Evolutionary conservation across 2,797 vertebrate species (phyloP).

Genomic region (Enteromius unitaeniatus): DNA sequence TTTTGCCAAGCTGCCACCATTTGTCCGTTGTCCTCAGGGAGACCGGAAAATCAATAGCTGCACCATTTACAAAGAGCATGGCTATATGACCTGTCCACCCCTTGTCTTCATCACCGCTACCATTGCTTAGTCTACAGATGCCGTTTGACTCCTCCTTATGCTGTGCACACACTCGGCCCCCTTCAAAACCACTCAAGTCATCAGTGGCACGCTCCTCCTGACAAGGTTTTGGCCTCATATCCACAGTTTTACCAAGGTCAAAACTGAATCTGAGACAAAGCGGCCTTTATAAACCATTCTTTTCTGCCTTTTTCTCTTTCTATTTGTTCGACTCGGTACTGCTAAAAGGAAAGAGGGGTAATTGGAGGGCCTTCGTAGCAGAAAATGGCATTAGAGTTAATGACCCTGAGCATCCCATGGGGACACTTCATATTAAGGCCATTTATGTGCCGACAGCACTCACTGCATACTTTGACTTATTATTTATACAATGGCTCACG

Average conservation of each 20-base stretch:
- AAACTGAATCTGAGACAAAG: slow-evolving; percentile 42
- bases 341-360: slow-evolving; percentile 54
- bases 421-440: slow-evolving; percentile 79
- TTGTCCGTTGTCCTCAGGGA: slow-evolving; percentile 70
- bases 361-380: slow-evolving; percentile 66
- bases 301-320: slow-evolving; percentile 75
- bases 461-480: slow-evolving; percentile 76
- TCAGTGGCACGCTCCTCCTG: slow-evolving; percentile 65
- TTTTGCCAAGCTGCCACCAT: slow-evolving; percentile 67
- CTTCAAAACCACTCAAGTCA: slow-evolving; percentile 71
- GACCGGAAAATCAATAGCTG: slow-evolving; percentile 78
- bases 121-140: slow-evolving; percentile 62
- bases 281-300: slow-evolving; percentile 38
- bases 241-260: slow-evolving; percentile 38
- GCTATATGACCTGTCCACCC: slow-evolving; percentile 76
- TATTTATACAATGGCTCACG: slow-evolving; percentile 72
- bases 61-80: slow-evolving; percentile 76
- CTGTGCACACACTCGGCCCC: slow-evolving; percentile 48
- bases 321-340: slow-evolving; percentile 71
- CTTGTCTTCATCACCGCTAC: slow-evolving; percentile 73
- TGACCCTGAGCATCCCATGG: slow-evolving; percentile 79
- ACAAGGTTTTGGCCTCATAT: slow-evolving; percentile 49
- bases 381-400: slow-evolving; percentile 85
- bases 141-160: slow-evolving; percentile 53
- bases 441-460: slow-evolving; percentile 76